Evolutionary conservation across 2,113 vertebrate species (phyloP), one percentile per base, ranked within the genome.

Genomic region (Coracopsis vasa): DNA sequence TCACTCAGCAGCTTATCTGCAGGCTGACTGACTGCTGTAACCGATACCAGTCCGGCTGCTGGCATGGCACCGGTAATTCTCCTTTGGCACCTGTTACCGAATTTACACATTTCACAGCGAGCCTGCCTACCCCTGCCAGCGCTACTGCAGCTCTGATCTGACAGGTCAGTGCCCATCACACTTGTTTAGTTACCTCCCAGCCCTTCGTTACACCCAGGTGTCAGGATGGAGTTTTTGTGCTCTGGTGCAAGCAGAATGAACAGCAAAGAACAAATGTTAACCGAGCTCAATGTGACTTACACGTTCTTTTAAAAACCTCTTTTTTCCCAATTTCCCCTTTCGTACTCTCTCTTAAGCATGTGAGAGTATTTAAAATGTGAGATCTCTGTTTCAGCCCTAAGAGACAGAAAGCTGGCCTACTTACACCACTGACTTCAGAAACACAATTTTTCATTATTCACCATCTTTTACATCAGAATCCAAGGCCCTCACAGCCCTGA

Each of bases 1-100:
- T 62, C 44, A 16, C 13, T 51, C 58, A 41, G 53, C 61, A 75
- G 65, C 29, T 64, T 45, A 29, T 14, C 72, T 65, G 48, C 27
- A 71, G 77, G 9, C 60, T n/a, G 81, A 25, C n/a, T 0, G 0
- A 35, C 20, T 42, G 45, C 71, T 39, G 72, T 31, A 70, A n/a
- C 21, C 0, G 0, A 56, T 13, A 42, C 25, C 69, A 77, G 71
- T 33, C 25, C 29, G 0, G 0, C 31, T 16, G 65, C 12, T 37
- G 0, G 0, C 3, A 2, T 16, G 37, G 45, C 74, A 48, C 18
- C 44, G 7, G 15, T 12, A 67, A 25, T 71, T 50, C 54, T 61
- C 23, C 58, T 44, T 37, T 29, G 90, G 35, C 91, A 65, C 42
- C n/a, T 41, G 28, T 16, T 37, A 25, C 2, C 3, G 0, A 24